These are phyloP conservation scores for Galbula dea DNA, from an alignment of 2,113 vertebrate genomes.

Conservation along the genomic window DNA sequence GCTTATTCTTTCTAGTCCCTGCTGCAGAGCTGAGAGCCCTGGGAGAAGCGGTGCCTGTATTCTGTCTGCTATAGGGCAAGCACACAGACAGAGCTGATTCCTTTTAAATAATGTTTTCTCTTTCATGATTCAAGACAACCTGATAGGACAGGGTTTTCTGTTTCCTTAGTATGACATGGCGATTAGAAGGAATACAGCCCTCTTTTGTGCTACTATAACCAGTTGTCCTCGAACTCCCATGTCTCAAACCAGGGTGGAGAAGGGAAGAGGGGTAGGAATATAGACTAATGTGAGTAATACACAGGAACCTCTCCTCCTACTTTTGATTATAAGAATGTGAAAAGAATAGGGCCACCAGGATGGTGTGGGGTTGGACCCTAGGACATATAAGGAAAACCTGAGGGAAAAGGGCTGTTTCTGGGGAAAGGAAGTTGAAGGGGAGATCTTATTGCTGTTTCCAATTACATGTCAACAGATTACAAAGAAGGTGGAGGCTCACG, in stretches of 20 bases:
- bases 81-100: not conserved
- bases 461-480: not conserved
- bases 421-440: not conserved
- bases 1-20: not conserved
- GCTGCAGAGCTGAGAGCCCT: not conserved
- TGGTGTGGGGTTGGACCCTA: rapidly evolving
- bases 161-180: not conserved
- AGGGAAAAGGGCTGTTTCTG: not conserved
- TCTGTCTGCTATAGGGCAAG: not conserved
- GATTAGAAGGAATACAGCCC: not conserved
- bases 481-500: not conserved
- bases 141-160: not conserved
- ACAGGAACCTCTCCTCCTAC: not conserved
- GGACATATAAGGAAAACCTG: not conserved
- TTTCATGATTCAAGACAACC: not conserved
- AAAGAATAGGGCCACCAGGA: not conserved
- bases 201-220: not conserved
- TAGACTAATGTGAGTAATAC: not conserved
- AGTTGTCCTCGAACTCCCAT: not conserved
- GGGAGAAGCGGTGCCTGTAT: not conserved
- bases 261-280: too few relatives aligned
- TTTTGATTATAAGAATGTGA: not conserved
- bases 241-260: not conserved
- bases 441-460: not conserved
- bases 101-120: not conserved